Conservation (phyloP, 2,888 invertebrate species). For the Stictocephala bisonia region DNA sequence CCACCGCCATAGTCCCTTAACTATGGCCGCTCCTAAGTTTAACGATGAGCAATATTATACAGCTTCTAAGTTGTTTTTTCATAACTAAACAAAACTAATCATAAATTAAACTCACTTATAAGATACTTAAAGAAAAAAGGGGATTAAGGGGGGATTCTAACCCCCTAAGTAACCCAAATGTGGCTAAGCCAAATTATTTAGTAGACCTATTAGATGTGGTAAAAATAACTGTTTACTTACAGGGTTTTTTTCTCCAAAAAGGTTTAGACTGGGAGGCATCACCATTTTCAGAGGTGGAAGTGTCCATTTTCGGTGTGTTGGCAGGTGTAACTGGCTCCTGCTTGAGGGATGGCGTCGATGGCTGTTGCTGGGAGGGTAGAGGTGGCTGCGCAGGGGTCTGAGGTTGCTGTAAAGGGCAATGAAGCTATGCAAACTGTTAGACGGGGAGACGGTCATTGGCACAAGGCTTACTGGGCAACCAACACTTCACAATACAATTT, state of each 20-base stretch:
- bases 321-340: conserved; percentile 17
- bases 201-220: too few species aligned
- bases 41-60: too few species aligned
- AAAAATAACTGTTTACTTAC: too few species aligned
- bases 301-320: neutral
- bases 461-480: conserved; percentile 33
- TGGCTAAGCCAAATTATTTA: too few species aligned
- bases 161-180: too few species aligned
- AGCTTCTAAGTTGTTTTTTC: too few species aligned
- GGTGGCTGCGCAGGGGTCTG: neutral
- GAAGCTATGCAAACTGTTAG: conserved; percentile 44
- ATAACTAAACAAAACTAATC: too few species aligned
- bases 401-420: conserved; percentile 36
- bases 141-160: too few species aligned
- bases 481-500: conserved; percentile 42
- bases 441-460: conserved; percentile 44
- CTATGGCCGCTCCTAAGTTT: too few species aligned
- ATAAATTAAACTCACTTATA: too few species aligned
- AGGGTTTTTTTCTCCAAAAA: conserved; percentile 32
- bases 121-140: too few species aligned
- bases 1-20: too few species aligned
- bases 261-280: neutral
- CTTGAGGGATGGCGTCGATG: neutral
- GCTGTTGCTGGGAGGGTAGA: neutral
- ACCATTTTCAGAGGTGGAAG: conserved; percentile 17